Conservation (phyloP, 2,888 invertebrate species). For the Melanophora roralis region DNA sequence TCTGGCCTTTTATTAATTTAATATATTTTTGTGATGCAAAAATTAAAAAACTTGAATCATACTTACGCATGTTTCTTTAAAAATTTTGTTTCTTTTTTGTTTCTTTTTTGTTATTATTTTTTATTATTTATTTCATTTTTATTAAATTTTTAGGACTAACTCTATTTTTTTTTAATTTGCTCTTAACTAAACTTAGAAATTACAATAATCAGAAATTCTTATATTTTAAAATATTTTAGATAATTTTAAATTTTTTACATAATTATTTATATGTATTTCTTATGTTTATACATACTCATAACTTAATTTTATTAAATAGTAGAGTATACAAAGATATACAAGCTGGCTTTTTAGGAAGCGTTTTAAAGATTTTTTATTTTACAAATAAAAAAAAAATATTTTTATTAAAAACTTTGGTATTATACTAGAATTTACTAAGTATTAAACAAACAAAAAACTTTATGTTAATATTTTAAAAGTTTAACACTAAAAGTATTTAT, state of each 20-base stretch:
- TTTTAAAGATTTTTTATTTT: constrained; percentile 55
- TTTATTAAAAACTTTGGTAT: constrained; percentile 74
- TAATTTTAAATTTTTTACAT: too few species aligned
- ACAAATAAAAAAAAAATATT: constrained; percentile 59
- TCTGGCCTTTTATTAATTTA: too few species aligned
- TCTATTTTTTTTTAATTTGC: constrained; percentile 23
- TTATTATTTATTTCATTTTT: too few species aligned
- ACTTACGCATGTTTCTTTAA: too few species aligned
- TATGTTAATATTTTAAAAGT: constrained; percentile 23
- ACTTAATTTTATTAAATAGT: constrained; percentile 38
- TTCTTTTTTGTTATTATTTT: too few species aligned
- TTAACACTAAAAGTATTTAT: constrained; percentile 9
- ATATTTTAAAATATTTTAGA: too few species aligned
- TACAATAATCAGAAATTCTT: constrained; percentile 38
- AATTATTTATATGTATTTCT: too few species aligned
- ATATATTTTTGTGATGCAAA: too few species aligned
- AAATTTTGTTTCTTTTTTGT: too few species aligned
- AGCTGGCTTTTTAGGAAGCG: constrained; percentile 53
- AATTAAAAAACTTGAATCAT: too few species aligned
- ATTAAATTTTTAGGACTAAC: too few species aligned
- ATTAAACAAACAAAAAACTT: constrained; percentile 31
- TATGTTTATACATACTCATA: constrained; percentile 29
- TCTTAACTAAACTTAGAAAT: constrained; percentile 42
- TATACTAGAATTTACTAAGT: constrained; percentile 72
- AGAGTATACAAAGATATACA: constrained; percentile 56